Conservation (phyloP, 2,888 invertebrate species). For the Drosophila suboccidentalis region DNA sequence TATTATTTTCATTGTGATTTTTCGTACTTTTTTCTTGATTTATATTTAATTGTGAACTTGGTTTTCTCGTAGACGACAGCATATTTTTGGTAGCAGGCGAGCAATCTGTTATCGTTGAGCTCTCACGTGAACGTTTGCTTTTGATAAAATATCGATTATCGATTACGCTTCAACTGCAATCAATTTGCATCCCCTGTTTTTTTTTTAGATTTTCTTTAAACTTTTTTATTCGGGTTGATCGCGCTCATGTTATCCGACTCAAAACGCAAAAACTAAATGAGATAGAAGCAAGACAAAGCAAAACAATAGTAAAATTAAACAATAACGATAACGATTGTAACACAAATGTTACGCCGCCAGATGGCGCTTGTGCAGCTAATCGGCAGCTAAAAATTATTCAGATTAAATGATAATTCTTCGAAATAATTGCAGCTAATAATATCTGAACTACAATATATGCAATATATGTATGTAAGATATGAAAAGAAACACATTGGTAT, state of each 20-base stretch:
- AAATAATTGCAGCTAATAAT: constrained; percentile 53
- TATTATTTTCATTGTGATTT: not conserved
- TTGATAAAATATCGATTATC: constrained; percentile 75
- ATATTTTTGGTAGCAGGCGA: constrained; percentile 70
- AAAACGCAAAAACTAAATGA: constrained; percentile 49
- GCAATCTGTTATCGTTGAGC: constrained; percentile 56
- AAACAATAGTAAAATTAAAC: constrained; percentile 26
- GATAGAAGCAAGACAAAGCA: constrained; percentile 48
- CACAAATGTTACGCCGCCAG: constrained; percentile 36
- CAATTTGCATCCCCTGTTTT: constrained; percentile 73
- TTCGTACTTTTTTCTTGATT: constrained; percentile 16
- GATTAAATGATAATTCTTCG: constrained; percentile 26
- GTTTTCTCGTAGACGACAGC: constrained; percentile 62
- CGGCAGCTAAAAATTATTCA: constrained; percentile 35
- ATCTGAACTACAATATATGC: constrained; percentile 65
- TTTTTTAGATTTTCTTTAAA: constrained; percentile 12
- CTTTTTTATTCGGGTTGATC: constrained; percentile 39
- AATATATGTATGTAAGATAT: constrained; percentile 49
- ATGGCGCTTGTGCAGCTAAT: constrained; percentile 42
- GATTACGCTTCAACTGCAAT: constrained; percentile 51
- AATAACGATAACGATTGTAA: constrained; percentile 27
- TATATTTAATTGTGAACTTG: not conserved
- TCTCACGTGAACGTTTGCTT: constrained; percentile 55
- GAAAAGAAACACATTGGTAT: constrained; percentile 56
- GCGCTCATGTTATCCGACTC: constrained; percentile 55